Evolutionary conservation across 2,888 invertebrate species (phyloP).

Genomic region (Mimas tiliae): DNA sequence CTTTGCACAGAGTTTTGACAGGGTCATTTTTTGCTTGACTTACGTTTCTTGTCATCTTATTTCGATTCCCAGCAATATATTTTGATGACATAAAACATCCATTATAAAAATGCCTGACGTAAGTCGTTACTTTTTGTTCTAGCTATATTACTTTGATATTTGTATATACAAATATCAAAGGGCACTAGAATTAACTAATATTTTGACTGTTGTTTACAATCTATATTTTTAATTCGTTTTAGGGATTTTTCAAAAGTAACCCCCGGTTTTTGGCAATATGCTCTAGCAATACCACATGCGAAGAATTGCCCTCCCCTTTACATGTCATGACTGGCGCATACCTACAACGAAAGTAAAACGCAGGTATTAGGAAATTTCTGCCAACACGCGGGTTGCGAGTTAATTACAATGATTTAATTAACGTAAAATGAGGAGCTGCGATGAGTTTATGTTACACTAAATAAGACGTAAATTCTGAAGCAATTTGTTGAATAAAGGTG

Average conservation of each 20-base stretch:
- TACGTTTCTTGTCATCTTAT: no score
- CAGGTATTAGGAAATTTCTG: background rate
- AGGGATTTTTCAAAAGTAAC: background rate
- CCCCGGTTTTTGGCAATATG: no score
- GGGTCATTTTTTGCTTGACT: no score
- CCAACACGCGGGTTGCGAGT: background rate
- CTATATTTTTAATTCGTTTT: background rate
- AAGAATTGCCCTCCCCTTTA: background rate
- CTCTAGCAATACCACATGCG: background rate
- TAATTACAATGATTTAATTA: constrained; percentile 23
- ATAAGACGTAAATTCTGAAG: background rate
- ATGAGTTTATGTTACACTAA: background rate
- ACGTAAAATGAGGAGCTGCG: background rate
- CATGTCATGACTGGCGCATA: constrained; percentile 8
- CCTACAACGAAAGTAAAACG: background rate
- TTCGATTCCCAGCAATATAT: no score
- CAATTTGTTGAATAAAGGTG: background rate
- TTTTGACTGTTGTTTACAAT: no score
- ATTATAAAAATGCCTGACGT: no score
- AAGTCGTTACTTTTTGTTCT: no score
- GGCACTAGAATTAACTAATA: no score
- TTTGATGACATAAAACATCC: no score
- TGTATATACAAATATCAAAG: no score
- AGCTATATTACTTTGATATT: no score
- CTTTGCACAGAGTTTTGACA: no score